Percentiles rank a stretch among this genome's conserved stretches.
Evolutionary conservation across 1,140 invertebrate species (phyloP).

Genomic region (Chlorops oryzae): DNA sequence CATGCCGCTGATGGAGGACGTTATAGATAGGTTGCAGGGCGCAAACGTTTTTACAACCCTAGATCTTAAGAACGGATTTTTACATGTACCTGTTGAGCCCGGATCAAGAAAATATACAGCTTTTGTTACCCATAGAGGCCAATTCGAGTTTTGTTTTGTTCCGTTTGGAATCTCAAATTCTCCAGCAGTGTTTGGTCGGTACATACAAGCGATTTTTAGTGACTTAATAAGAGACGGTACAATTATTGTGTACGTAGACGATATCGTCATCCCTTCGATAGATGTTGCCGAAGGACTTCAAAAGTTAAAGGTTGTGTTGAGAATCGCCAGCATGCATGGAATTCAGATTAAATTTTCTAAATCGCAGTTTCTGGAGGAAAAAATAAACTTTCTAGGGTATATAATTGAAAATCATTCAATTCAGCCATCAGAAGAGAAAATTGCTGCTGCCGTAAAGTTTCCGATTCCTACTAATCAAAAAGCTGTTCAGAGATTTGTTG

Average conservation of each 20-base stretch:
- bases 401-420: too few species aligned
- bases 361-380: too few species aligned
- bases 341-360: conserved; percentile 7
- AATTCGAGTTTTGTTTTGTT: conserved; percentile 48
- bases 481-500: too few species aligned
- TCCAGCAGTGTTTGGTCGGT: conserved; percentile 35
- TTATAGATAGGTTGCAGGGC: too few species aligned
- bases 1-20: too few species aligned
- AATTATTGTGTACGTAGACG: conserved; percentile 11
- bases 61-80: conserved; percentile 48
- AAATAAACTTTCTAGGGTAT: too few species aligned
- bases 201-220: conserved; percentile 2
- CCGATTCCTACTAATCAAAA: too few species aligned
- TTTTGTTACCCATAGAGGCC: conserved; percentile 43
- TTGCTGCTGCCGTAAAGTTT: too few species aligned
- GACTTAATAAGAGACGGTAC: not conserved
- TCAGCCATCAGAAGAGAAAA: too few species aligned
- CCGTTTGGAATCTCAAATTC: conserved; percentile 49
- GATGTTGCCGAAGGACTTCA: conserved; percentile 4
- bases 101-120: conserved; percentile 36
- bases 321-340: not conserved
- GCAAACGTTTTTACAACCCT: conserved; percentile 48
- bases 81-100: conserved; percentile 38
- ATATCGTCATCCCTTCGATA: conserved; percentile 12
- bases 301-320: conserved; percentile 7